Base-by-base conservation (phyloP, 1,140 invertebrate species). In the Dreissena polymorpha region DNA sequence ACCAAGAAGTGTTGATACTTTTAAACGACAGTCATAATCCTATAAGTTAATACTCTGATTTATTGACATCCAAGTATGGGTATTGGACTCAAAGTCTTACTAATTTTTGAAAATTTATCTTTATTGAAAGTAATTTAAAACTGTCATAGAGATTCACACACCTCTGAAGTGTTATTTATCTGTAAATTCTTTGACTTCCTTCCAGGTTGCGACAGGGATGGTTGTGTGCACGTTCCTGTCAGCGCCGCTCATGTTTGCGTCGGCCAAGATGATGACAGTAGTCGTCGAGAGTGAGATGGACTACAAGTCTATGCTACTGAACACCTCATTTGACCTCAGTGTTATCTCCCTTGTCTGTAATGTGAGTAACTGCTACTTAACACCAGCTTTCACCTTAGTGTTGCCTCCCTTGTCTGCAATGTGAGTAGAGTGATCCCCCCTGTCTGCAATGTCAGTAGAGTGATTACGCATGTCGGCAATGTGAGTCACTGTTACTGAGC, bases 181-280 rank as follows among this genome's bases (percentile, higher is more conserved):
- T 39, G 39, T 8, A 39, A 2, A 39, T 39, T 39, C 39, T 39
- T 39, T 39, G 39, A 39, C 39, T 39, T 39, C 39, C 39, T 89
- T 90, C n/a, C 90, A 97, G 95, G 96, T 98, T 91, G 97, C 98
- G 1, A 96, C 96, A 81, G 96, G 96, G 63, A 97, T 99, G 96
- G 97, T 99, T 7, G 95, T 97, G 5, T 97, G 97, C 84, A 99
- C 98, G 0, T 97, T 99, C 91, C 92, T 99, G 53, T 98, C 97
- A 14, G 98, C 97, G 0, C 98, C 98, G 0, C 93, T 99, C 63
- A 99, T 99, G 96, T 98, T 98, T 91, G 95, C 98, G 55, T 98
- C 98, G 0, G 97, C 97, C 10, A 97, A 97, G 94, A 96, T 99
- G 94, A 96, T 98, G 81, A 87, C 90, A 12, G 73, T 93, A 39